Percentiles rank a stretch among this genome's conserved stretches.
Conservation (phyloP, 1,140 invertebrate species). For the Microplitis demolitor region DNA sequence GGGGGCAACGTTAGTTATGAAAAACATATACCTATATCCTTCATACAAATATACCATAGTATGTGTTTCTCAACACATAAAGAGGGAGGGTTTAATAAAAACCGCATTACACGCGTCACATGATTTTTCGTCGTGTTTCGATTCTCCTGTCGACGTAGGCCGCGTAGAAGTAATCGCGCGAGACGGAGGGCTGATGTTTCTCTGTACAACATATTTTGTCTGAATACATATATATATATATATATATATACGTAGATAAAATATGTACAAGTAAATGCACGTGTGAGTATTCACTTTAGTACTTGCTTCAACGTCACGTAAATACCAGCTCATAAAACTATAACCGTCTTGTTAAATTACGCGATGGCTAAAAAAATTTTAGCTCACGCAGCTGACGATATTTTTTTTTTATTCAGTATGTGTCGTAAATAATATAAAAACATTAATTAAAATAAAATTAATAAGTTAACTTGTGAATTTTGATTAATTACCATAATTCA, state of each 20-base stretch:
- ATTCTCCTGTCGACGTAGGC: slow-evolving; percentile 33
- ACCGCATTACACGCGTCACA: slow-evolving; percentile 54
- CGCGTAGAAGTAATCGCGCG: slow-evolving; percentile 22
- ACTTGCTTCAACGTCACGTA: slow-evolving; percentile 7
- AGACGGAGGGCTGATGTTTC: slow-evolving; percentile 8
- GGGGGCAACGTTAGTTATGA: slow-evolving; percentile 6
- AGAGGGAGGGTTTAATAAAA: slow-evolving; percentile 48
- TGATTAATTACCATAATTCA: too few species aligned
- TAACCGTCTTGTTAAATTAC: slow-evolving; percentile 17
- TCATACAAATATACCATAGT: slow-evolving; percentile 8
- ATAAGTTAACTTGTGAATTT: neutral
- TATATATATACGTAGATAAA: neutral
- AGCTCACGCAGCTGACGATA: neutral
- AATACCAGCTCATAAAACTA: slow-evolving; percentile 21
- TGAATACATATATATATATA: neutral
- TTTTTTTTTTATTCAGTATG: neutral
- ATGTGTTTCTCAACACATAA: slow-evolving; percentile 6
- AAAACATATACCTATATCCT: neutral
- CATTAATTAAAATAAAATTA: neutral
- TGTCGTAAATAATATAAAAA: neutral
- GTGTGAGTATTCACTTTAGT: neutral
- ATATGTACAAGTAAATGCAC: neutral
- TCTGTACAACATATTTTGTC: neutral
- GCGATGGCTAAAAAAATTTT: neutral
- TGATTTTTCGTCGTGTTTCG: slow-evolving; percentile 48